Evolutionary conservation across 2,888 invertebrate genomes (phyloP), one percentile per base, ranked within the genome.

Genomic region (Idaea biselata): DNA sequence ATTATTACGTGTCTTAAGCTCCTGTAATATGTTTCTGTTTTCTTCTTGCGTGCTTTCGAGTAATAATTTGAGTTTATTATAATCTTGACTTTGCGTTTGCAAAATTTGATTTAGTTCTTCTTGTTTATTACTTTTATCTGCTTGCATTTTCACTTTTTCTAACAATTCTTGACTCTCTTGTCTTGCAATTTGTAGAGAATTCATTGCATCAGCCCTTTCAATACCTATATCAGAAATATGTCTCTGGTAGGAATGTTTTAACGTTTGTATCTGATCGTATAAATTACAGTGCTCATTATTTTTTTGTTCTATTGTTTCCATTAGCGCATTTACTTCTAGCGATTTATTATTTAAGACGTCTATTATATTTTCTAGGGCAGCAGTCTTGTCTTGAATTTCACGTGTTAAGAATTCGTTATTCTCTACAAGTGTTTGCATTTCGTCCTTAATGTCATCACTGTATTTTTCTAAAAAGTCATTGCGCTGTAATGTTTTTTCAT

Each of bases 151-250:
- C 3, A 86, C 72, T 71, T 79, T 86, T 63, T 82, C 70, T 16
- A 88, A 66, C 64, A 89, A 66, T 64, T 86, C 84, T 66, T 81
- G 72, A 70, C 89, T 90, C 74, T 91, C 87, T 69, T 79, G 78
- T 68, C 74, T 81, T 16, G 83, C 84, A 63, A 84, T 59, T 53
- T 84, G 73, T 54, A 89, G 68, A 16, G 81, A 82, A 59, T 73
- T 73, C 1, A 84, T 61, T 16, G 77, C 77, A 62, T 80, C 67
- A 59, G 69, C 63, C 66, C 83, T 87, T 77, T 89, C 87, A 66
- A 70, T 80, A 68, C 86, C 79, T 64, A 87, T 71, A 53, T 68
- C 61, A 18, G 64, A 59, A 16, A 87, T 60, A 65, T 75, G 82
- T 59, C 66, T 73, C 33, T 80, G 73, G 68, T 80, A 87, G 6